Percentiles rank a stretch among this genome's conserved stretches.
Evolutionary conservation across 2,113 vertebrate species (phyloP).

Genomic region (Rhinoderma darwinii): DNA sequence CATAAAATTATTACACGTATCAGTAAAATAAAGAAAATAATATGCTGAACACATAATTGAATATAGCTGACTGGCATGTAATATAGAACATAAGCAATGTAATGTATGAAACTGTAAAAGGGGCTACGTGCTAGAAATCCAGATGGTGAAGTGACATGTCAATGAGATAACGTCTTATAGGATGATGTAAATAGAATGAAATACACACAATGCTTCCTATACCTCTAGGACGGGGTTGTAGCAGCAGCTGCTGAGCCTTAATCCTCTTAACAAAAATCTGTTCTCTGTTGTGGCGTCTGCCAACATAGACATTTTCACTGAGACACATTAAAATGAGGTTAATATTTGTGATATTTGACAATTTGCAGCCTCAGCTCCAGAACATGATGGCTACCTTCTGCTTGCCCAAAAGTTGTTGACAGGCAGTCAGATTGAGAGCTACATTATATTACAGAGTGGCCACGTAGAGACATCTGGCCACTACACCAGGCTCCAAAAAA

Average conservation of each 20-base stretch:
- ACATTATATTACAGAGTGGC: not conserved
- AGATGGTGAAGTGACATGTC: slow-evolving; percentile 12
- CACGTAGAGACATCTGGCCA: not conserved
- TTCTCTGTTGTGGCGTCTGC: not conserved
- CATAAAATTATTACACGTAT: not conserved
- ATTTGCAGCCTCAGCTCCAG: not conserved
- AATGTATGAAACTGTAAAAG: not conserved
- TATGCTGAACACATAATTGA: not conserved
- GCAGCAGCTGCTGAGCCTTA: not conserved
- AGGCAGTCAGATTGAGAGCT: not conserved
- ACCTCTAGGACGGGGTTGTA: not conserved
- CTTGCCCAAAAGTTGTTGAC: not conserved
- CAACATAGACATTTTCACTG: not conserved
- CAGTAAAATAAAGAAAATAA: not conserved
- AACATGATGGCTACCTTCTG: not conserved
- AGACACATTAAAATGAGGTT: slow-evolving; percentile 8
- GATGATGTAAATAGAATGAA: slow-evolving; percentile 8
- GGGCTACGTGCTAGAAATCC: not conserved
- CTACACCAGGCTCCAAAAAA: not conserved
- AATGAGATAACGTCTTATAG: not conserved
- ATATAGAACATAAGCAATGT: not conserved
- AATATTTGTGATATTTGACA: not conserved
- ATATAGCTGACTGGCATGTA: not conserved
- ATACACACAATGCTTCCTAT: not conserved
- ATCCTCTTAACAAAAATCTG: slow-evolving; percentile 10